These are phyloP conservation scores for Danio kyathit DNA, from an alignment of 2,797 vertebrate genomes.

Conservation along the genomic window DNA sequence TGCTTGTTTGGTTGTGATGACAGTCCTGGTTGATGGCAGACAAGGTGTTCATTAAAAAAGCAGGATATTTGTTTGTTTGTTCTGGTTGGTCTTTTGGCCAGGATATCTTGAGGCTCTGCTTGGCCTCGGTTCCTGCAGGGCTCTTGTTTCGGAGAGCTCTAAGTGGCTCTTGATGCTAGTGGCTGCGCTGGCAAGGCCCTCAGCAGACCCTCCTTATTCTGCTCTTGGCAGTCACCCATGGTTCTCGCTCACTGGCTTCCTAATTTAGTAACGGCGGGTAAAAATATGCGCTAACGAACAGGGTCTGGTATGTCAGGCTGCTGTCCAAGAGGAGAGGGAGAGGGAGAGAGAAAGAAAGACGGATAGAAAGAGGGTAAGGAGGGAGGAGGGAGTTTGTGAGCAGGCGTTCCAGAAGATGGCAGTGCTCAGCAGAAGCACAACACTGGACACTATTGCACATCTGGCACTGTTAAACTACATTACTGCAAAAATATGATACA, in stretches of 20 bases:
- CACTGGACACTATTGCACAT: neutral
- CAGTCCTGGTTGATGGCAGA: conserved; percentile 75
- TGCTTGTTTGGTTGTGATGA: conserved; percentile 14
- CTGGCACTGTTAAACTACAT: neutral
- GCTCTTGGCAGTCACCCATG: conserved; percentile 79
- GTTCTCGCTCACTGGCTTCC: conserved; percentile 87
- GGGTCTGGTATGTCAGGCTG: conserved; percentile 92
- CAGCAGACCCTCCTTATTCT: conserved; percentile 78
- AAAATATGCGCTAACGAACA: conserved; percentile 89
- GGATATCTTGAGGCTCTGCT: conserved; percentile 71
- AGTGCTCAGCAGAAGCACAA: conserved; percentile 11
- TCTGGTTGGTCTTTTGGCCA: conserved; percentile 77
- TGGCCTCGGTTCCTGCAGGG: conserved; percentile 76
- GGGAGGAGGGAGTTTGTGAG: neutral
- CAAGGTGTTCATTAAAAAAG: conserved; percentile 74
- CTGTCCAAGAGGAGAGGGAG: conserved; percentile 77
- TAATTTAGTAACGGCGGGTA: conserved; percentile 96
- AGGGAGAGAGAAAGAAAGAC: conserved; percentile 17
- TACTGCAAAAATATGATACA: neutral
- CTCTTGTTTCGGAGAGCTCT: conserved; percentile 83
- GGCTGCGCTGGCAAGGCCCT: conserved; percentile 80
- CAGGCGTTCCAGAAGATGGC: conserved; percentile 39
- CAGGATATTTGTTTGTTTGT: conserved; percentile 82
- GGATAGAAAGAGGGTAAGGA: neutral
- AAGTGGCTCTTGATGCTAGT: conserved; percentile 79